phyloP scores from a whole-genome alignment of 2,797 vertebrate species.

The Galago senegalensis region DNA sequence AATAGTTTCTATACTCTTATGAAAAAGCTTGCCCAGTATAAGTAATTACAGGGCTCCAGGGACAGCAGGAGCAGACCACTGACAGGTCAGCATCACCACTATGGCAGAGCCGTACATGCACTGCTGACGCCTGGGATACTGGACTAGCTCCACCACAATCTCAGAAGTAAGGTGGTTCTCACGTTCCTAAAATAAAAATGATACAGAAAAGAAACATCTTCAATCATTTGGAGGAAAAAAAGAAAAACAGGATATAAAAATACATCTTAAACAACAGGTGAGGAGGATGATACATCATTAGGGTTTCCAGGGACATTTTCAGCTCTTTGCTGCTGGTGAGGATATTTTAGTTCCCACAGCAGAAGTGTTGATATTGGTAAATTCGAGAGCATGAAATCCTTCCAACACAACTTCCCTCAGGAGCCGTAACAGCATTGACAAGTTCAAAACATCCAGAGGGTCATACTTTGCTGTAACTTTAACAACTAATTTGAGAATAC shows the following conservation, averaged over 20 bases:
- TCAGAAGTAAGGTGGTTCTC: not conserved
- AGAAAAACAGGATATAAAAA: not conserved
- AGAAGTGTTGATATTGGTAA: not conserved
- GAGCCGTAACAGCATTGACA: not conserved
- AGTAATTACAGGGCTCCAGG: not conserved
- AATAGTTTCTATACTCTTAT: not conserved
- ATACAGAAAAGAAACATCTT: not conserved
- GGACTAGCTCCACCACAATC: not conserved
- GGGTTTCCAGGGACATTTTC: not conserved
- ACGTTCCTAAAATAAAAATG: not conserved
- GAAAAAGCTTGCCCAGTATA: not conserved
- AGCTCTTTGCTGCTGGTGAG: not conserved
- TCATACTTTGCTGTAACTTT: not conserved
- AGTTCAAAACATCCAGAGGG: not conserved
- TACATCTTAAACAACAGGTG: not conserved
- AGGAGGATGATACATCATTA: not conserved
- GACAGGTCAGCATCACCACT: not conserved
- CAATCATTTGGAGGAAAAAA: not conserved
- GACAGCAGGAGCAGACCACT: not conserved
- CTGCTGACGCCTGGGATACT: fast-evolving
- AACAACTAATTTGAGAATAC: not conserved
- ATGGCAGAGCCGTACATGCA: not conserved
- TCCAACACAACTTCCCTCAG: slow-evolving; percentile 44
- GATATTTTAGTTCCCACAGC: not conserved
- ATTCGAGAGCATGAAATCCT: not conserved